Percentiles rank a stretch among this genome's conserved stretches.
phyloP scores from a whole-genome alignment of 2,888 invertebrate species.

The Gasteruption jaculator region DNA sequence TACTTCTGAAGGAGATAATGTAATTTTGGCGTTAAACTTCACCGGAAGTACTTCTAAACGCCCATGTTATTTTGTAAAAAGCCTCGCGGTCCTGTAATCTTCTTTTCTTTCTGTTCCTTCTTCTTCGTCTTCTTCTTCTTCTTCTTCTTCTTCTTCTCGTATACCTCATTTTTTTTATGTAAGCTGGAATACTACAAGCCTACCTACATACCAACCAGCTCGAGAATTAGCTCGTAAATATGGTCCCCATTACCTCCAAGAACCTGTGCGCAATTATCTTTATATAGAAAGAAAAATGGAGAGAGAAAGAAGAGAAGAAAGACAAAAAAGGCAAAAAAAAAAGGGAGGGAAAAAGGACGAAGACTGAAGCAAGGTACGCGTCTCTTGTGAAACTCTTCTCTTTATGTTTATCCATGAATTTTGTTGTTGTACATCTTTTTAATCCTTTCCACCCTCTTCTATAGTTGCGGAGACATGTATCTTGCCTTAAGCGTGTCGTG shows the following conservation, averaged over 20 bases:
- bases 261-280: slow-evolving; percentile 31
- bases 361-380: no score
- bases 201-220: no score
- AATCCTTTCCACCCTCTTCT: no score
- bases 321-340: slow-evolving; percentile 6
- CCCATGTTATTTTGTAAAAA: slow-evolving; percentile 23
- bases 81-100: slow-evolving; percentile 14
- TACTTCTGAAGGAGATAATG: no score
- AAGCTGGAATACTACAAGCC: no score
- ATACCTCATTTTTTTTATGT: no score
- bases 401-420: no score
- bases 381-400: no score
- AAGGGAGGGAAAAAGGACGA: slow-evolving; percentile 5
- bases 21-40: slow-evolving; percentile 11
- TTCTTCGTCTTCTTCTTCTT: slow-evolving; percentile 17
- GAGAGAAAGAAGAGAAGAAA: slow-evolving; percentile 1
- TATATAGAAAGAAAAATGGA: slow-evolving; percentile 15
- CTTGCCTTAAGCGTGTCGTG: no score
- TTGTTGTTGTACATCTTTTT: no score
- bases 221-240: slow-evolving; percentile 36
- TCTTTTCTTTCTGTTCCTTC: slow-evolving; percentile 17
- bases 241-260: slow-evolving; percentile 26
- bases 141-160: slow-evolving; percentile 15
- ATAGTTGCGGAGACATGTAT: no score
- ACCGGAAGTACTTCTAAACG: slow-evolving; percentile 29